A percentile compares a stretch with the other conserved stretches of the same genome.
phyloP scores from a whole-genome alignment of 2,113 vertebrate genomes.

The Urocitellus parryii region DNA sequence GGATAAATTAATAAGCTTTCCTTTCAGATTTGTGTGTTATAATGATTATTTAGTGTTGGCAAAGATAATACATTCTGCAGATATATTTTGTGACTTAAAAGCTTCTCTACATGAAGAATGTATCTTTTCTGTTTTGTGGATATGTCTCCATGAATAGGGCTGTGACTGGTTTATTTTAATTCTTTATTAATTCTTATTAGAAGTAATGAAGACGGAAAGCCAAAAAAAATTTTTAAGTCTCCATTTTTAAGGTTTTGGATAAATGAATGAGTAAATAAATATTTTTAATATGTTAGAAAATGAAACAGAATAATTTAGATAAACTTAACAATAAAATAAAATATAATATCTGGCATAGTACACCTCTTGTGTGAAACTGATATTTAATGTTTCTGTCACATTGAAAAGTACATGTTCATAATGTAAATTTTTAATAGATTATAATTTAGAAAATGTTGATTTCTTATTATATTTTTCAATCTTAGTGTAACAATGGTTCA shows the following conservation, averaged over 20 bases:
- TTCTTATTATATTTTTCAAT: neutral
- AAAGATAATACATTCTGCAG: neutral
- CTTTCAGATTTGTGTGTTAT: neutral
- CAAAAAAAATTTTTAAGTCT: slow-evolving; percentile 12
- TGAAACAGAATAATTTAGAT: slow-evolving; percentile 10
- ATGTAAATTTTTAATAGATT: slow-evolving; percentile 1
- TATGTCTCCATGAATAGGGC: neutral
- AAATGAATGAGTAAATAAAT: neutral
- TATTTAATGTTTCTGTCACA: neutral
- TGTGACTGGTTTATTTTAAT: neutral
- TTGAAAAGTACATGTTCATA: neutral
- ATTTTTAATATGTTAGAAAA: neutral
- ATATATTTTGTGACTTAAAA: neutral
- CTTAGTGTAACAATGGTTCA: too few relatives aligned
- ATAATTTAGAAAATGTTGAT: slow-evolving; percentile 21
- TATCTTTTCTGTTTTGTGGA: neutral
- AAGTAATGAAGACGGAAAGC: neutral
- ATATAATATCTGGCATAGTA: neutral
- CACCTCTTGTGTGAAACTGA: neutral
- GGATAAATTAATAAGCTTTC: neutral
- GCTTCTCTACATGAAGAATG: neutral
- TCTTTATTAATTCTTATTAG: neutral
- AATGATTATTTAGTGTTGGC: neutral
- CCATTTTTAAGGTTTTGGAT: neutral
- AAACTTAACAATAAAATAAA: neutral